Evolutionary conservation across 2,888 invertebrate species (phyloP).

Genomic region (Meandrusa payeni): DNA sequence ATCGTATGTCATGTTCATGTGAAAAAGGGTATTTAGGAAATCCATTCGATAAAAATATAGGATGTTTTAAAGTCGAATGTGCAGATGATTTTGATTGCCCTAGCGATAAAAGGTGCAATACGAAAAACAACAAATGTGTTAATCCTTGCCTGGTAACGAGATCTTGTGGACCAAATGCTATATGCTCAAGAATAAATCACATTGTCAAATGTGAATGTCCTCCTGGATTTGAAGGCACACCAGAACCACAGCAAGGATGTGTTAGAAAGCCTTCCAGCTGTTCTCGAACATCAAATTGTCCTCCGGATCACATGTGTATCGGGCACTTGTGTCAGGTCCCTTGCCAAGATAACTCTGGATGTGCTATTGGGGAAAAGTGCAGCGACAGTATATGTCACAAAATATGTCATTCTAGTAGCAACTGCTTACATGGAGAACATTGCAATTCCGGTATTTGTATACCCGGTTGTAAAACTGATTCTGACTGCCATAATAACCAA

Average conservation of each 20-base stretch:
- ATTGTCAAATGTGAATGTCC: constrained; percentile 90
- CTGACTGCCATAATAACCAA: constrained; percentile 90
- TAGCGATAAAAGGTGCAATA: constrained; percentile 87
- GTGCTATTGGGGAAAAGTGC: constrained; percentile 93
- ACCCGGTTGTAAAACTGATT: constrained; percentile 90
- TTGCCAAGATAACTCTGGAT: constrained; percentile 86
- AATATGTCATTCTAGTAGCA: constrained; percentile 93
- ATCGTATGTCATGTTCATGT: constrained; percentile 87
- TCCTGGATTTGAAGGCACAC: constrained; percentile 91
- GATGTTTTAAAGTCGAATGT: constrained; percentile 95
- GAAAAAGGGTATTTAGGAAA: constrained; percentile 91
- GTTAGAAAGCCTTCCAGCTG: constrained; percentile 89
- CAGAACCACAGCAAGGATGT: constrained; percentile 93
- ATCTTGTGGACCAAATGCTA: constrained; percentile 91
- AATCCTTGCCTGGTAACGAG: constrained; percentile 90
- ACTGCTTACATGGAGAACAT: constrained; percentile 94
- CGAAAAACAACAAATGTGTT: constrained; percentile 88
- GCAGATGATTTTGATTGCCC: constrained; percentile 88
- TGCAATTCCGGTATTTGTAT: constrained; percentile 91
- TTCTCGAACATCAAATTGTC: constrained; percentile 85
- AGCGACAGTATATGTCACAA: constrained; percentile 89
- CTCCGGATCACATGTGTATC: constrained; percentile 88
- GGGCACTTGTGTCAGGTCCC: constrained; percentile 89
- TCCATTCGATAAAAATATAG: constrained; percentile 86
- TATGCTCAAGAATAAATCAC: constrained; percentile 88